Evolutionary conservation across 1,140 invertebrate genomes (phyloP).

Genomic region (Schlechtendalia chinensis): DNA sequence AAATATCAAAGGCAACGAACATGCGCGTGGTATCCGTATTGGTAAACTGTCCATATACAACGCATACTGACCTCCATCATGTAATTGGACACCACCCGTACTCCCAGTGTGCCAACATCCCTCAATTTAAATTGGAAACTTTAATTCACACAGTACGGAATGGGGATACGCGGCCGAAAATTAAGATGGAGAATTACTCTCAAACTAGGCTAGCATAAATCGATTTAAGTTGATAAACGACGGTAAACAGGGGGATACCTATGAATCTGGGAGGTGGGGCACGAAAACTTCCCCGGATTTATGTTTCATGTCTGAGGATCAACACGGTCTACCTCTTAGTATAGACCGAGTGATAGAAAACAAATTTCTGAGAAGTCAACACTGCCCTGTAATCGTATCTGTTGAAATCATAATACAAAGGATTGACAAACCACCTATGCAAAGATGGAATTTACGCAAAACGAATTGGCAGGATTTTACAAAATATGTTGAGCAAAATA

Average conservation of each 20-base stretch:
- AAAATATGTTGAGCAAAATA: conserved; percentile 13
- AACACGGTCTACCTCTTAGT: conserved; percentile 7
- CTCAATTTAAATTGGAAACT: conserved; percentile 6
- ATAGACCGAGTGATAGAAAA: not conserved
- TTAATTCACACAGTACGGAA: conserved; percentile 13
- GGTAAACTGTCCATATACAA: conserved; percentile 5
- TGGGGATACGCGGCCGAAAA: not conserved
- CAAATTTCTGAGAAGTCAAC: not conserved
- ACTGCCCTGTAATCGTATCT: not conserved
- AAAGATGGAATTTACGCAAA: not conserved
- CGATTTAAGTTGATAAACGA: not conserved
- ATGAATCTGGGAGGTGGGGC: not conserved
- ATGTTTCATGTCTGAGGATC: conserved; percentile 10
- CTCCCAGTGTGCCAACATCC: not conserved
- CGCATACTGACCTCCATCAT: not conserved
- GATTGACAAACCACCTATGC: conserved; percentile 5
- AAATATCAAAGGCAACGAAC: conserved; percentile 23
- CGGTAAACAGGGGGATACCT: not conserved
- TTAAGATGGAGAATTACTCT: conserved; percentile 1
- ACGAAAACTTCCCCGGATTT: conserved; percentile 8
- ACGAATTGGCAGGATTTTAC: not conserved
- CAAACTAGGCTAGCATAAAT: conserved; percentile 8
- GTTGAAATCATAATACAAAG: conserved; percentile 1
- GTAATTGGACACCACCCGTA: not conserved
- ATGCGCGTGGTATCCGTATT: not conserved